Conservation (phyloP, 92 coral and sea anemone species). For the Porites rus region DNA sequence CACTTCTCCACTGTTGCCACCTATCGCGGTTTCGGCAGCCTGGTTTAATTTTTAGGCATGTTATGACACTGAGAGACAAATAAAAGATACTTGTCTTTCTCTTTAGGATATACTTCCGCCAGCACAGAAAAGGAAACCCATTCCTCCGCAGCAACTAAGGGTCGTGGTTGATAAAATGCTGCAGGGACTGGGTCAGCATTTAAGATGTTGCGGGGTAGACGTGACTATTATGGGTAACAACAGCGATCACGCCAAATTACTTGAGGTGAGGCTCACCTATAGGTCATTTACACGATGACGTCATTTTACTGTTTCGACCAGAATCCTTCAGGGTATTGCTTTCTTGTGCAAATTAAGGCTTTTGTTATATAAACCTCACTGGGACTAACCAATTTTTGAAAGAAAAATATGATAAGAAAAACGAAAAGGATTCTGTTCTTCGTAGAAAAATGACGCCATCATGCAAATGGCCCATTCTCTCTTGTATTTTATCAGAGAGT, state of each 20-base stretch:
- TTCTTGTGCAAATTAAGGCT: no score
- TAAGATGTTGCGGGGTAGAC: constrained; percentile 98
- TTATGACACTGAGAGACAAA: neutral
- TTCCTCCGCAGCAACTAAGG: constrained; percentile 82
- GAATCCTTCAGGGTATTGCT: no score
- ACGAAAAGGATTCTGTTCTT: no score
- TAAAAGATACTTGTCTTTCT: neutral
- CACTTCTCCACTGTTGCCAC: neutral
- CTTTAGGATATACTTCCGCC: constrained; percentile 64
- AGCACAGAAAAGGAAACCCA: constrained; percentile 66
- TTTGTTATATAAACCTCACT: no score
- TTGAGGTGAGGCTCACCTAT: constrained; percentile 58
- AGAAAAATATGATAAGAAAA: no score
- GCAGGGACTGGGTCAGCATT: constrained; percentile 98
- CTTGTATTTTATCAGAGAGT: no score
- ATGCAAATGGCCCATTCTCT: no score
- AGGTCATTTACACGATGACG: no score
- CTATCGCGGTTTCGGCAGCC: neutral
- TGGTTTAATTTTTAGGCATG: neutral
- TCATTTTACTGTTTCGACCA: no score
- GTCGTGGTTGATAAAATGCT: constrained; percentile 98
- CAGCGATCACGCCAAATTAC: constrained; percentile 77
- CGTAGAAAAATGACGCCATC: no score
- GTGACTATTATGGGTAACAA: constrained; percentile 85
- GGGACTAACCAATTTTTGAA: no score